phyloP scores from a whole-genome alignment of 2,113 vertebrate species.

The Scophthalmus maximus region DNA sequence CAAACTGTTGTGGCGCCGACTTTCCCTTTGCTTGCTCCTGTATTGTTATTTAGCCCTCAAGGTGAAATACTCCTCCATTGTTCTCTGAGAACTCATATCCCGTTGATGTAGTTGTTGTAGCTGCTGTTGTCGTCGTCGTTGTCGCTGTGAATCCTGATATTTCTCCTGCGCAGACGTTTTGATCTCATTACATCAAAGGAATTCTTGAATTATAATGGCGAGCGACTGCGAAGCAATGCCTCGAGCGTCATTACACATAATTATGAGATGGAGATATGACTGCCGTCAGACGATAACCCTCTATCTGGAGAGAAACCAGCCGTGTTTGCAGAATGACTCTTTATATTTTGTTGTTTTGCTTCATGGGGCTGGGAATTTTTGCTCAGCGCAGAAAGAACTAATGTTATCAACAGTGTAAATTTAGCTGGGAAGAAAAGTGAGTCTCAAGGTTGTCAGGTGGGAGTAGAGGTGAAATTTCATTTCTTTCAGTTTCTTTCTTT shows the following conservation, averaged over 20 bases:
- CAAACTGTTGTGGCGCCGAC: slow-evolving; percentile 25
- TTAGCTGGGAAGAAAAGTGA: slow-evolving; percentile 14
- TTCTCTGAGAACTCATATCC: slow-evolving; percentile 57
- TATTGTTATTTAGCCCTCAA: slow-evolving; percentile 64
- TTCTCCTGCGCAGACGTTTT: slow-evolving; percentile 60
- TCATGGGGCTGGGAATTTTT: neutral
- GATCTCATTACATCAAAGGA: slow-evolving; percentile 72
- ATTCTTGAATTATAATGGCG: slow-evolving; percentile 52
- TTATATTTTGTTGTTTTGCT: slow-evolving; percentile 15
- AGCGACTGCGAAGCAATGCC: slow-evolving; percentile 40
- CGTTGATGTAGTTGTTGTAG: slow-evolving; percentile 56
- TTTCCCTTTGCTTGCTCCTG: slow-evolving; percentile 11
- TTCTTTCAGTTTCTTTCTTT: neutral
- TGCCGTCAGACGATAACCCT: slow-evolving; percentile 41
- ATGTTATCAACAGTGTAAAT: slow-evolving; percentile 9
- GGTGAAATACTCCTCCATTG: slow-evolving; percentile 55
- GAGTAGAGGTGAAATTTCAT: slow-evolving; percentile 3
- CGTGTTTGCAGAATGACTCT: slow-evolving; percentile 8
- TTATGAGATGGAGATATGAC: slow-evolving; percentile 55
- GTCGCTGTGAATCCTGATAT: slow-evolving; percentile 39
- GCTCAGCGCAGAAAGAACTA: neutral
- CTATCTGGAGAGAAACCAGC: slow-evolving; percentile 27
- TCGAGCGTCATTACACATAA: slow-evolving; percentile 62
- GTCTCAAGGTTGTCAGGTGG: slow-evolving; percentile 7
- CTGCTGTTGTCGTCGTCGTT: slow-evolving; percentile 65